These are phyloP conservation scores for Galago senegalensis DNA, from an alignment of 2,797 vertebrate genomes.

Conservation along the genomic window DNA sequence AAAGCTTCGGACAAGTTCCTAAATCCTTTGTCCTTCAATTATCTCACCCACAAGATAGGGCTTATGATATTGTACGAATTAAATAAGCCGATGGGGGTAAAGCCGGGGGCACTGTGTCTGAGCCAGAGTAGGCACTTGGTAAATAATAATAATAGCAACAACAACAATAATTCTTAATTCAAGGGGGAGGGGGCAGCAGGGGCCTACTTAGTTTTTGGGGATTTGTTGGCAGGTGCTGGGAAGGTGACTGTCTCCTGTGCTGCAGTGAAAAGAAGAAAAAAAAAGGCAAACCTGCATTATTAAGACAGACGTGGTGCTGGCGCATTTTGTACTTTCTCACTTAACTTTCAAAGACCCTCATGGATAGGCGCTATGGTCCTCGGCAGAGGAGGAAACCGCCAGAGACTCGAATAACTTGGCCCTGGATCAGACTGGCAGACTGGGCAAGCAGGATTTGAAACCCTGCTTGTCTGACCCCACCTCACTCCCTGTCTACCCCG, in stretches of 20 bases:
- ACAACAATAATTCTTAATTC: not conserved
- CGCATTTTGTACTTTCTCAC: not conserved
- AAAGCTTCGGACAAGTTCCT: not conserved
- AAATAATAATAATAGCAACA: not conserved
- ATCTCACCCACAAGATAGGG: not conserved
- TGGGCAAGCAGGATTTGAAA: not conserved
- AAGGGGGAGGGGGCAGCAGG: not conserved
- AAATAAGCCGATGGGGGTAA: not conserved
- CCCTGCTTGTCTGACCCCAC: not conserved
- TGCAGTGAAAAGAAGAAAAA: not conserved
- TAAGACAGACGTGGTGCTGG: not conserved
- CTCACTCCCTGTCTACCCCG: not conserved
- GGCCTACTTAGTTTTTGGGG: not conserved
- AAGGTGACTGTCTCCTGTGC: not conserved
- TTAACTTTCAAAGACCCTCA: not conserved
- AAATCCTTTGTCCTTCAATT: conserved; percentile 37
- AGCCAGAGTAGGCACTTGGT: not conserved
- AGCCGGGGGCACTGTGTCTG: not conserved
- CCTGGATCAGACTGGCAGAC: not conserved
- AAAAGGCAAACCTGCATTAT: not conserved
- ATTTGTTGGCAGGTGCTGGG: not conserved
- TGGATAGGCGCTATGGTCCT: not conserved
- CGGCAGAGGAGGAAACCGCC: not conserved
- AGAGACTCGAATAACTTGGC: not conserved
- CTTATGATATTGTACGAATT: not conserved